Evolutionary conservation across 2,113 vertebrate genomes (phyloP).

Genomic region (Hippotragus niger): DNA sequence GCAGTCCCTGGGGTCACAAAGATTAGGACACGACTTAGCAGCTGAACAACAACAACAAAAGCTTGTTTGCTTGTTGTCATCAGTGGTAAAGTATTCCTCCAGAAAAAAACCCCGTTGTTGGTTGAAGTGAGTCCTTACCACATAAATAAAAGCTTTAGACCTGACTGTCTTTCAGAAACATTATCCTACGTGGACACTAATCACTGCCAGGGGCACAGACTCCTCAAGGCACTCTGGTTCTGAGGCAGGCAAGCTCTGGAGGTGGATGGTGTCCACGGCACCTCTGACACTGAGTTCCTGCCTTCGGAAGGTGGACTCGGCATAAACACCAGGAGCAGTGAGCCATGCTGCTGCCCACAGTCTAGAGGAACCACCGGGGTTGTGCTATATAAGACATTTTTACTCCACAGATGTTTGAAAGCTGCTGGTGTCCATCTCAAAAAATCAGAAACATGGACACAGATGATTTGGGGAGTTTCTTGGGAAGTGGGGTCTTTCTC

Average conservation of each 20-base stretch:
- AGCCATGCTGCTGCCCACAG: rapidly evolving
- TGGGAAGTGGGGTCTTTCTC: not conserved
- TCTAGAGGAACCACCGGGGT: rapidly evolving
- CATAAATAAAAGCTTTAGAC: not conserved
- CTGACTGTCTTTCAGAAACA: not conserved
- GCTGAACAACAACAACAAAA: not conserved
- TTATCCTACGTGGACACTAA: not conserved
- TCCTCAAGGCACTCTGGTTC: rapidly evolving
- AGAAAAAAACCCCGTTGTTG: not conserved
- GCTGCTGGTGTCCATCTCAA: rapidly evolving
- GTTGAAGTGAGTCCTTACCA: not conserved
- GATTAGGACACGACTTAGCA: not conserved
- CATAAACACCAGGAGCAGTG: rapidly evolving
- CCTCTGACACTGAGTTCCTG: not conserved
- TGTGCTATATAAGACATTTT: not conserved
- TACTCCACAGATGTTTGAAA: not conserved
- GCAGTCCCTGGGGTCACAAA: not conserved
- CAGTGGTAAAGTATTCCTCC: not conserved
- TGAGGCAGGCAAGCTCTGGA: rapidly evolving
- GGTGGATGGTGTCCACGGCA: rapidly evolving
- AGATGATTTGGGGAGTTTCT: rapidly evolving
- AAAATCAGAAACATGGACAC: not conserved
- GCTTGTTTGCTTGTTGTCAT: not conserved
- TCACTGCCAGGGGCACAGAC: not conserved
- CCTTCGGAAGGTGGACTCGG: rapidly evolving